Percentiles rank a stretch among this genome's conserved stretches.
Evolutionary conservation across 2,797 vertebrate species (phyloP).

Genomic region (Spinus olivaceus): DNA sequence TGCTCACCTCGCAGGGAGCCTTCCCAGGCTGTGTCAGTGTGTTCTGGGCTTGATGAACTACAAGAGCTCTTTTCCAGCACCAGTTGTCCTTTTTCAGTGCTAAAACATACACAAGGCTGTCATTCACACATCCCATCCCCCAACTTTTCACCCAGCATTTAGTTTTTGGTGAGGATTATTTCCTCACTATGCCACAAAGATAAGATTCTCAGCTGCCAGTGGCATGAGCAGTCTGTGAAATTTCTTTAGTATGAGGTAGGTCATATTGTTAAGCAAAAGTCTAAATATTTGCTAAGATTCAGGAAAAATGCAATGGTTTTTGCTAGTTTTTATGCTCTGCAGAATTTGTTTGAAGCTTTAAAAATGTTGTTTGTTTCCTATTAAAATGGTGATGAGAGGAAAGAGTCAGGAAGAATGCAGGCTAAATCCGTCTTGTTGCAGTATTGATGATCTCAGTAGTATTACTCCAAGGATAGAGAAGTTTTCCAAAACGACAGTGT

Average conservation of each 20-base stretch:
- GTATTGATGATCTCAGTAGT: background rate
- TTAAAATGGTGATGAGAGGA: slow-evolving; percentile 13
- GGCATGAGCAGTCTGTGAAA: background rate
- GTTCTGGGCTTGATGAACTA: background rate
- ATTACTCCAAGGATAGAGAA: background rate
- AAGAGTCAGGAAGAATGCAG: background rate
- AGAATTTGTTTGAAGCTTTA: background rate
- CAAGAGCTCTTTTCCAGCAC: background rate
- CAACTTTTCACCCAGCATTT: background rate
- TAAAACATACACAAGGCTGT: background rate
- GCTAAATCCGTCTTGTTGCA: slow-evolving; percentile 1
- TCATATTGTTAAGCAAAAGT: background rate
- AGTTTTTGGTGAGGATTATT: background rate
- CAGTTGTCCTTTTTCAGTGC: background rate
- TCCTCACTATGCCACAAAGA: background rate
- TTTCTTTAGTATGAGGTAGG: background rate
- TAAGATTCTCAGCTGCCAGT: background rate
- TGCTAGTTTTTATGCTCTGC: background rate
- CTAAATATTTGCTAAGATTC: background rate
- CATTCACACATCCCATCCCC: background rate
- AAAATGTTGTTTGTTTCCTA: background rate
- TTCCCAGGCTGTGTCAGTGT: background rate
- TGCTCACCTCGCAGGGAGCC: background rate
- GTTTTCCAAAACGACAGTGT: slow-evolving; percentile 20
- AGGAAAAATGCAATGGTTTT: background rate